Evolutionary conservation across 2,113 vertebrate species (phyloP).

Genomic region (Ahaetulla prasina): DNA sequence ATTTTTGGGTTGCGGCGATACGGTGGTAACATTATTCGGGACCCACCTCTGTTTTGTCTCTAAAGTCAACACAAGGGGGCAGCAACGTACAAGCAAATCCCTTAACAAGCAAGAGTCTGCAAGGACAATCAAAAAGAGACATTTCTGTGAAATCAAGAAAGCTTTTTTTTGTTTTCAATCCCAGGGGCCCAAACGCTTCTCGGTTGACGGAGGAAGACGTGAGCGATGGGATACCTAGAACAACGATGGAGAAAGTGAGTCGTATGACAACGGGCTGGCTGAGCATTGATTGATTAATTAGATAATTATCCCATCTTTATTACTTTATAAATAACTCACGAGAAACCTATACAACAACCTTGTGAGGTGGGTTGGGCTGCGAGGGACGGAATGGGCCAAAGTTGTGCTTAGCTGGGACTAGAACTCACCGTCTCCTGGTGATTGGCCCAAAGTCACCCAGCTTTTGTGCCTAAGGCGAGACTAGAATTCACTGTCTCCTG

Average conservation of each 20-base stretch:
- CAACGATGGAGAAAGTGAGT: neutral
- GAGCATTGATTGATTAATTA: neutral
- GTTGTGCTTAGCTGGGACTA: too few relatives aligned
- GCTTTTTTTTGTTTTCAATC: too few relatives aligned
- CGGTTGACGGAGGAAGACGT: neutral
- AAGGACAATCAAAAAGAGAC: neutral
- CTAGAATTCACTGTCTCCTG: too few relatives aligned
- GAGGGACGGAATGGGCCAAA: neutral
- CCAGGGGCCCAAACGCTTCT: neutral
- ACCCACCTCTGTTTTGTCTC: too few relatives aligned
- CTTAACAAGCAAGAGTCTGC: accelerated
- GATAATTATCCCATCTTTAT: neutral
- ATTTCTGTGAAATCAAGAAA: neutral
- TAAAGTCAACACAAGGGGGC: neutral
- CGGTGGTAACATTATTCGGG: too few relatives aligned
- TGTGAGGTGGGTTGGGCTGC: neutral
- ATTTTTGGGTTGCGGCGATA: too few relatives aligned
- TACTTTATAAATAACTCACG: neutral
- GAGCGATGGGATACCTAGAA: neutral
- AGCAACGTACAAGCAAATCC: neutral
- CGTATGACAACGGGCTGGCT: neutral
- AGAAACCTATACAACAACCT: neutral
- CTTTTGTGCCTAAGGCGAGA: too few relatives aligned
- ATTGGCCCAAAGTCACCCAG: too few relatives aligned
- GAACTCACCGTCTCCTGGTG: too few relatives aligned